phyloP scores from a whole-genome alignment of 2,888 invertebrate genomes.

The Pollenia angustigena region DNA sequence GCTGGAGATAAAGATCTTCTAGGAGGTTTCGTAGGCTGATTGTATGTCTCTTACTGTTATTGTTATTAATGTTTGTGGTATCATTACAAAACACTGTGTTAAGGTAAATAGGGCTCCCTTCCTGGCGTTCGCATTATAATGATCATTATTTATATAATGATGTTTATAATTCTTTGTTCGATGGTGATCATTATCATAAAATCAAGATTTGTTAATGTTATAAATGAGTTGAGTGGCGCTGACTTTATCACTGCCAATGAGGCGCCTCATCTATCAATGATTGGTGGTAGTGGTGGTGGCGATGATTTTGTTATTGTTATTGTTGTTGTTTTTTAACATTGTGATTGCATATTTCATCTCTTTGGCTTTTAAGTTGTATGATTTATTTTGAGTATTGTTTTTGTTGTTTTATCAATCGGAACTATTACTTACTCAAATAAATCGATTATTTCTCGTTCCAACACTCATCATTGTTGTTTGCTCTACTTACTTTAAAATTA shows the following conservation, averaged over 20 bases:
- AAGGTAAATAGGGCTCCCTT: constrained; percentile 7
- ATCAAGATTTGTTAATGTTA: constrained; percentile 58
- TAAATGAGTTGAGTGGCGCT: constrained; percentile 69
- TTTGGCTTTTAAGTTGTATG: constrained; percentile 6
- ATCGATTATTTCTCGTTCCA: constrained; percentile 50
- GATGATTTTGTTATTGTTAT: constrained; percentile 22
- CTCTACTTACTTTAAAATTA: constrained; percentile 31
- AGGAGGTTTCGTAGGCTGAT: constrained; percentile 9
- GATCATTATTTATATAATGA: constrained; percentile 24
- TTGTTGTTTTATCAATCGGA: constrained; percentile 72
- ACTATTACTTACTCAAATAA: constrained; percentile 73
- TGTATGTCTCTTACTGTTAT: constrained; percentile 53
- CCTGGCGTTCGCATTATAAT: constrained; percentile 50
- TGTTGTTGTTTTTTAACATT: constrained; percentile 11
- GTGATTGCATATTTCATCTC: constrained; percentile 53
- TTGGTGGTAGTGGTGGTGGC: constrained; percentile 13
- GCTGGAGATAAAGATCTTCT: constrained; percentile 49
- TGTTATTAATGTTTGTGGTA: constrained; percentile 53
- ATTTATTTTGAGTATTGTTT: constrained; percentile 38
- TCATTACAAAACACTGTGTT: constrained; percentile 17
- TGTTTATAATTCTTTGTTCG: constrained; percentile 27
- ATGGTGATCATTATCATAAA: constrained; percentile 53
- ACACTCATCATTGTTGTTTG: neutral
- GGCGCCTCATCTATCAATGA: constrained; percentile 75
- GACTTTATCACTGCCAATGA: constrained; percentile 71